Base-by-base conservation (phyloP, 2,888 invertebrate genomes). In the Drosophila pseudotalamancana region DNA sequence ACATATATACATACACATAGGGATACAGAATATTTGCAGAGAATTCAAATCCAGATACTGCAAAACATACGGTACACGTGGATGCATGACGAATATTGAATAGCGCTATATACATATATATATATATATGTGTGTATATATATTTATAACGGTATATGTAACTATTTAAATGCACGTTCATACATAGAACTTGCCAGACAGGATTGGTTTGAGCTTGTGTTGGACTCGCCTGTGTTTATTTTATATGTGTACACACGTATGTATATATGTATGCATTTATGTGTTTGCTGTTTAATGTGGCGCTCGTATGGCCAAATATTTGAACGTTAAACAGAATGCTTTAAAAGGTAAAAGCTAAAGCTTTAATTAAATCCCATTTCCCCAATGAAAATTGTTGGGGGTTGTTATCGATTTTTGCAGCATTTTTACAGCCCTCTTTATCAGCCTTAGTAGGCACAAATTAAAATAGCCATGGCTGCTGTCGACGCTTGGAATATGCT, bases 391-490 rank as follows among this genome's bases (percentile, higher is more conserved):
- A 3, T 21, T 19, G 40, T 25, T 19, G 50, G 42, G 63, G 77
- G 84, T 77, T 72, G 66, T 45, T 80, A 80, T 83, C 39, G 80
- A 80, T 80, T 80, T 83, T 72, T 39, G n/a, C 43, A 34, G 21
- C 35, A 51, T 61, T 50, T 59, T 37, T 40, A n/a, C 42, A 45
- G 37, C 6, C 12, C 29, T 6, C 9, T 23, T 6, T n/a, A 50
- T 40, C 19, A n/a, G 35, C 11, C 16, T 14, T 42, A 11, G 11
- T n/a, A 25, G 11, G 6, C 12, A 12, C 2, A 42, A 23, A 34
- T 40, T 48, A 45, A 53, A 57, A 62, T 72, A 62, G 45, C 62
- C 62, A 51, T 62, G 43, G 61, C 75, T 78, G 61, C 61, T 61
- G 64, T 45, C 53, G 60, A 48, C 75, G 19, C 34, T 61, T 56